Conservation (phyloP, 53 echinoderm and acorn worm genomes). For the Crossaster papposus region DNA sequence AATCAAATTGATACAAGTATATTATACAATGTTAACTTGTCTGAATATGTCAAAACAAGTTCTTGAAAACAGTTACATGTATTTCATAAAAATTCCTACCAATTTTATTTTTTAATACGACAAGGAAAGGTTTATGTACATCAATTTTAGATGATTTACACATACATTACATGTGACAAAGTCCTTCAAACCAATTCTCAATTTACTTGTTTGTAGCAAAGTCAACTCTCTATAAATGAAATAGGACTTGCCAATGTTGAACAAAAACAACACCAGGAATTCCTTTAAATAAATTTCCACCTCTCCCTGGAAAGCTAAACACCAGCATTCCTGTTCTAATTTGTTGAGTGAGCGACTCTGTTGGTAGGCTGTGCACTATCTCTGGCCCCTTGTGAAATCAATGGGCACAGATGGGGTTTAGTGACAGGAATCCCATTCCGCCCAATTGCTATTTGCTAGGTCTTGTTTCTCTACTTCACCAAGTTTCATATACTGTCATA, state of each 20-base stretch:
- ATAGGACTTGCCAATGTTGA: background rate
- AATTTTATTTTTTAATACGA: too few relatives aligned
- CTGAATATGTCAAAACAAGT: too few relatives aligned
- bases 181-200: background rate
- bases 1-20: too few relatives aligned
- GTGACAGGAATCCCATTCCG: background rate
- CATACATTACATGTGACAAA: too few relatives aligned
- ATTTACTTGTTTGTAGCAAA: background rate
- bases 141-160: too few relatives aligned
- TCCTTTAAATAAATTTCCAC: conserved; percentile 2
- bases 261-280: background rate
- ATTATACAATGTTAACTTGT: too few relatives aligned
- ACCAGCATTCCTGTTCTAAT: conserved; percentile 21
- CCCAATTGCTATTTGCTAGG: background rate
- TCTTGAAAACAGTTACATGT: too few relatives aligned
- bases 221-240: background rate
- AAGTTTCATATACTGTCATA: background rate
- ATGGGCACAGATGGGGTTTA: background rate
- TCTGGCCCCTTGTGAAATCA: background rate
- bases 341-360: conserved; percentile 34
- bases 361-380: background rate
- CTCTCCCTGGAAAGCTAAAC: background rate
- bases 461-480: background rate
- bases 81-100: too few relatives aligned
- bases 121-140: too few relatives aligned